Percentiles rank a stretch among this genome's conserved stretches.
These are phyloP conservation scores for Mycalesis mineus DNA, from an alignment of 2,888 invertebrate species.

Conservation along the genomic window DNA sequence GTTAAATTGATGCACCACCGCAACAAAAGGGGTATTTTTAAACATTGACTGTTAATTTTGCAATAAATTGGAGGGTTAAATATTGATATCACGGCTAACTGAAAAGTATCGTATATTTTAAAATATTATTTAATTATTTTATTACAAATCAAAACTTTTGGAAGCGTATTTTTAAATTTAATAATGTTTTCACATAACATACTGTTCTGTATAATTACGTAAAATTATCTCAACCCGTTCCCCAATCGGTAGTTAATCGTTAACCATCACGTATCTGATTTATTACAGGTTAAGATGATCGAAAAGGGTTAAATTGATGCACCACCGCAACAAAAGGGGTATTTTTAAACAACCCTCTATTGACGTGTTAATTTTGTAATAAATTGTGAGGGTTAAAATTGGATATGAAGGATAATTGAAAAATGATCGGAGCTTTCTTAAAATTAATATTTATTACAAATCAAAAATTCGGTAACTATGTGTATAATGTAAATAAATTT, in stretches of 20 bases:
- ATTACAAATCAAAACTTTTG: background rate
- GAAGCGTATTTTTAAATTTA: background rate
- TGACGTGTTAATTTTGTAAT: slow-evolving; percentile 68
- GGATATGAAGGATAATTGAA: slow-evolving; percentile 22
- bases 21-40: slow-evolving; percentile 60
- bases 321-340: slow-evolving; percentile 54
- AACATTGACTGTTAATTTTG: slow-evolving; percentile 66
- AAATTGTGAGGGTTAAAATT: slow-evolving; percentile 42
- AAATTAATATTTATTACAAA: background rate
- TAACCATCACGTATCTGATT: slow-evolving; percentile 44
- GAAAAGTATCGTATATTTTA: slow-evolving; percentile 11
- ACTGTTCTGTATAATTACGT: background rate
- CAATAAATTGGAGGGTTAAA: slow-evolving; percentile 46
- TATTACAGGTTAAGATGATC: slow-evolving; percentile 53
- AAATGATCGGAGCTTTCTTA: slow-evolving; percentile 6
- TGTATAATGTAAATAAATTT: too few relatives aligned
- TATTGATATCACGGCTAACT: slow-evolving; percentile 22
- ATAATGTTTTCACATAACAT: background rate
- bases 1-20: slow-evolving; percentile 45
- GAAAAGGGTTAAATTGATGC: slow-evolving; percentile 48
- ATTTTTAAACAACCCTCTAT: slow-evolving; percentile 53
- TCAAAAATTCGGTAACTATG: too few relatives aligned
- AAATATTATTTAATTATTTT: background rate
- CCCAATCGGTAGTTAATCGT: slow-evolving; percentile 19
- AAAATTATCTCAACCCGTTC: background rate